Conservation (phyloP, 2,113 vertebrate genomes). For the Strix uralensis region DNA sequence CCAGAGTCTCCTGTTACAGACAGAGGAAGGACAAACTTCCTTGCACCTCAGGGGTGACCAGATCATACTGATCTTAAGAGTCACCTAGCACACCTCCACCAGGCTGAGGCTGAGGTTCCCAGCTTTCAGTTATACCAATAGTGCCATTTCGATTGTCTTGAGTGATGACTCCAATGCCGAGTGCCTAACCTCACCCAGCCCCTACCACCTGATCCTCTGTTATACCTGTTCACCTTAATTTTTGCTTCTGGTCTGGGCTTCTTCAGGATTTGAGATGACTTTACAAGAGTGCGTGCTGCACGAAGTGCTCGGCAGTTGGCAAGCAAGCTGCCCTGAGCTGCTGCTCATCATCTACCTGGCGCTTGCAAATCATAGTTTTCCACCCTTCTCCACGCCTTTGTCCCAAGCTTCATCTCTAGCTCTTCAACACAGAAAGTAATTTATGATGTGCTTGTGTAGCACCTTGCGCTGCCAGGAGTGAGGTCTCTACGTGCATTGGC, state of each 20-base stretch:
- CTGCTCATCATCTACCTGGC: not conserved
- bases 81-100: not conserved
- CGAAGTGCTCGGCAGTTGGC: not conserved
- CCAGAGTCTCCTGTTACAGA: not conserved
- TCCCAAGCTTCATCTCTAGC: not conserved
- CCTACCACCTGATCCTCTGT: not conserved
- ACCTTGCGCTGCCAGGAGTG: rapidly evolving
- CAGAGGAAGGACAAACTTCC: not conserved
- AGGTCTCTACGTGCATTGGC: not conserved
- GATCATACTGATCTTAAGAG: not conserved
- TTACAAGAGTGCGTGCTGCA: not conserved
- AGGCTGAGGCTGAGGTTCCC: not conserved
- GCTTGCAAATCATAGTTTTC: not conserved
- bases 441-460: not conserved
- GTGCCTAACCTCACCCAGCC: not conserved
- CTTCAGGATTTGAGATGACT: not conserved
- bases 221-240: not conserved
- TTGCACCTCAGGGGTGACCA: not conserved
- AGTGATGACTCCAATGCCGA: not conserved
- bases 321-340: not conserved
- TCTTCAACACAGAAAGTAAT: not conserved
- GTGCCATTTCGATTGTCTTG: not conserved
- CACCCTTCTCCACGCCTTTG: not conserved
- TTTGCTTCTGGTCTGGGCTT: not conserved
- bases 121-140: not conserved